Conservation (phyloP, 2,113 vertebrate genomes). For the Micronisus gabar region DNA sequence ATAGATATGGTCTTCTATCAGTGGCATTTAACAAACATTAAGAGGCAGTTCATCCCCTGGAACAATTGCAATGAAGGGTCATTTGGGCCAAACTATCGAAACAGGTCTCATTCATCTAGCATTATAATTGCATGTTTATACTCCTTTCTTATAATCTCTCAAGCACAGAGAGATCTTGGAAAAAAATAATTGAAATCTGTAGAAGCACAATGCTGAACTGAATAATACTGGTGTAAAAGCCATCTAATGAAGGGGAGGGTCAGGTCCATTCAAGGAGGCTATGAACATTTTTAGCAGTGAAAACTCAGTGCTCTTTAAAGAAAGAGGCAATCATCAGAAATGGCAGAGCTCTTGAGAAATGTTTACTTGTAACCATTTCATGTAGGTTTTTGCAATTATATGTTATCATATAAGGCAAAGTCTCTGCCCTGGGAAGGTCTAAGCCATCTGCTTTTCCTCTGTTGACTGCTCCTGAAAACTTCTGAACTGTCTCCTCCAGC, state of each 20-base stretch:
- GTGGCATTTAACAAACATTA: not conserved
- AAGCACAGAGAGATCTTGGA: not conserved
- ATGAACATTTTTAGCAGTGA: not conserved
- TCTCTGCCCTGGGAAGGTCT: not conserved
- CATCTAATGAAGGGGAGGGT: not conserved
- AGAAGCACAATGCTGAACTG: not conserved
- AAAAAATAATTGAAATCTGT: slow-evolving; percentile 4
- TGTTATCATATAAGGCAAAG: not conserved
- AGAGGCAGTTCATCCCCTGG: not conserved
- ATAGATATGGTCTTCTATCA: not conserved
- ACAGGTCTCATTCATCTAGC: not conserved
- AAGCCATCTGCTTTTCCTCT: not conserved
- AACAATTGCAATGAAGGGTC: not conserved
- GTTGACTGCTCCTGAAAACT: not conserved
- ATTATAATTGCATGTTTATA: slow-evolving; percentile 10
- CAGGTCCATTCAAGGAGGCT: not conserved
- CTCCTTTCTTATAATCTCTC: not conserved
- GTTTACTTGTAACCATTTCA: not conserved
- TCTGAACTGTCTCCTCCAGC: not conserved
- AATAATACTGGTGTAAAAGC: not conserved
- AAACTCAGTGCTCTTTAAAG: not conserved
- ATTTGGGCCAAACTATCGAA: not conserved
- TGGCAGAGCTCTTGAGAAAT: not conserved
- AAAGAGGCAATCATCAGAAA: not conserved
- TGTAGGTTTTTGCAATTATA: not conserved